phyloP scores from a whole-genome alignment of 2,113 vertebrate species.

The Tauraco erythrolophus region DNA sequence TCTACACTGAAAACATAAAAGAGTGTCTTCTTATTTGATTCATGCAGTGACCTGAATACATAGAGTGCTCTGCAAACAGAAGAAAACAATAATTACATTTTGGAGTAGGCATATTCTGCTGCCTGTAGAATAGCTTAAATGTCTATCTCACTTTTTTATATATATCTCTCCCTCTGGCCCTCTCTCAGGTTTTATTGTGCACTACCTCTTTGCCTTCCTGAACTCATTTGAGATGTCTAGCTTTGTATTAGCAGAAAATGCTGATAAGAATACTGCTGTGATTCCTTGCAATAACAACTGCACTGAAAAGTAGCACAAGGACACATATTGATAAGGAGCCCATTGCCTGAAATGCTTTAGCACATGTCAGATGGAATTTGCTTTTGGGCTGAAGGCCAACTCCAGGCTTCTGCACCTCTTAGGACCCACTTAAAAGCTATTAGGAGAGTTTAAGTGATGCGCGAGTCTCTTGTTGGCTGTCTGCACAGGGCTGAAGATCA shows the following conservation, averaged over 20 bases:
- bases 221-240: neutral
- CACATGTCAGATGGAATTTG: neutral
- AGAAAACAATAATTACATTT: conserved; percentile 24
- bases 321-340: conserved; percentile 8
- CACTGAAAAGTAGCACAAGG: conserved; percentile 9
- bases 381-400: neutral
- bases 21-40: conserved; percentile 9
- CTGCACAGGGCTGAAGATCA: neutral
- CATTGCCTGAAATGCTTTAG: neutral
- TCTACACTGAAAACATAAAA: neutral
- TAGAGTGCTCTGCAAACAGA: neutral
- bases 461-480: neutral
- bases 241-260: neutral
- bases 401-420: neutral
- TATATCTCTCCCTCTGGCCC: neutral
- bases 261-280: neutral
- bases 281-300: neutral
- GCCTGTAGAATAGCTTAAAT: neutral
- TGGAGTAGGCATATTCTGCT: neutral
- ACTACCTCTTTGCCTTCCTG: neutral
- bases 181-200: neutral
- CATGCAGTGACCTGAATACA: conserved; percentile 27
- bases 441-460: conserved; percentile 22
- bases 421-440: conserved; percentile 44
- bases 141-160: neutral